These are phyloP conservation scores for Idris sp. DNA, from an alignment of 1,140 invertebrate genomes.

Conservation along the genomic window DNA sequence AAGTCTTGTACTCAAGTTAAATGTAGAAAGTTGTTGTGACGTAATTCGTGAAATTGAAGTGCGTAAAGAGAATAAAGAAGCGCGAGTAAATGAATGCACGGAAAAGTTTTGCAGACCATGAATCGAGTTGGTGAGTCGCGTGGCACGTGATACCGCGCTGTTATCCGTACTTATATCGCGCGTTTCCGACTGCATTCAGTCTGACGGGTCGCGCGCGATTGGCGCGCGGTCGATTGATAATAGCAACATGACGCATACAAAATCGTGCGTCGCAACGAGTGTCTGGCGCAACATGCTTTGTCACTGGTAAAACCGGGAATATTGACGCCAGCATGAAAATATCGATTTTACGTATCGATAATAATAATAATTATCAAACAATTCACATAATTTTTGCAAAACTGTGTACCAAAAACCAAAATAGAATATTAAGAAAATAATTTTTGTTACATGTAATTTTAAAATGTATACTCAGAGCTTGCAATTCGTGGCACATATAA, in stretches of 20 bases:
- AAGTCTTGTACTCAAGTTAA: too few relatives aligned
- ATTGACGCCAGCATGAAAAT: constrained; percentile 41
- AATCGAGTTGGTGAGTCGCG: constrained; percentile 51
- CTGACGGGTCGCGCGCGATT: constrained; percentile 50
- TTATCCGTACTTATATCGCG: constrained; percentile 49
- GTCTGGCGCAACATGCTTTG: constrained; percentile 49
- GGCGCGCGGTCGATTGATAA: constrained; percentile 54
- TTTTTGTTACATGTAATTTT: too few relatives aligned
- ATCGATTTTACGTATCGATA: constrained; percentile 50
- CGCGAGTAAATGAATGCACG: constrained; percentile 21
- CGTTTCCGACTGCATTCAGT: constrained; percentile 48
- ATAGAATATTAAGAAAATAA: too few relatives aligned
- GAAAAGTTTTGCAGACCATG: constrained; percentile 39
- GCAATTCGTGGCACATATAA: constrained; percentile 60
- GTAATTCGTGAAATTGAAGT: constrained; percentile 14
- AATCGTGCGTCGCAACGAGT: constrained; percentile 47
- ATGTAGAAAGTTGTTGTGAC: neutral
- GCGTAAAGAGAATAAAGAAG: constrained; percentile 30
- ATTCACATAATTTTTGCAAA: too few relatives aligned
- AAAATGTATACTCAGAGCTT: constrained; percentile 24
- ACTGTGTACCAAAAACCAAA: too few relatives aligned
- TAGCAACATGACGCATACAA: constrained; percentile 59
- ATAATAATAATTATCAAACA: too few relatives aligned
- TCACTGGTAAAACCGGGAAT: constrained; percentile 39
- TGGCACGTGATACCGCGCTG: constrained; percentile 46